Conservation (phyloP, 2,113 vertebrate species). For the Gavialis gangeticus region DNA sequence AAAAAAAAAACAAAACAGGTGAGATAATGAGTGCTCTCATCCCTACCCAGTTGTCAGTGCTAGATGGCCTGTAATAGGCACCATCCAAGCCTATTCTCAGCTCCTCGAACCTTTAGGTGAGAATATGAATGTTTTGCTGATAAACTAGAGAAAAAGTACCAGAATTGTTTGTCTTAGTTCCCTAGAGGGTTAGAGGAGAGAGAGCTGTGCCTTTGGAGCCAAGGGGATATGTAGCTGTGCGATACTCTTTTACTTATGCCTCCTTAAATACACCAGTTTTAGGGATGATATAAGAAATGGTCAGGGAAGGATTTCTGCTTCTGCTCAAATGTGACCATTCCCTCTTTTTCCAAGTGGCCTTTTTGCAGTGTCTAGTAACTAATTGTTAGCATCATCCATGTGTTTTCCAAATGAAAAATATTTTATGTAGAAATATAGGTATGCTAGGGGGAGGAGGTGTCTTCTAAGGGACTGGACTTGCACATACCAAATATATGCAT, state of each 20-base stretch:
- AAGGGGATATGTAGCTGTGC: not conserved
- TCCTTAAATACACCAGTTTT: not conserved
- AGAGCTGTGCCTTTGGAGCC: not conserved
- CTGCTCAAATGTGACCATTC: not conserved
- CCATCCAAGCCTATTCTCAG: too few species aligned
- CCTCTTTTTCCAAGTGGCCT: slow-evolving; percentile 14
- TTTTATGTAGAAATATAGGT: not conserved
- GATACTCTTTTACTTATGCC: not conserved
- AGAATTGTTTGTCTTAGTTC: not conserved
- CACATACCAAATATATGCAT: not conserved
- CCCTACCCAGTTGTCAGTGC: too few species aligned
- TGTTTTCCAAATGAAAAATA: not conserved
- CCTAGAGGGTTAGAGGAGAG: not conserved
- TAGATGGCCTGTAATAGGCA: too few species aligned
- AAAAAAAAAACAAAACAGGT: too few species aligned
- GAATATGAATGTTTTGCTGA: not conserved
- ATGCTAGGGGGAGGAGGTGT: not conserved
- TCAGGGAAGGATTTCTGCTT: slow-evolving; percentile 1
- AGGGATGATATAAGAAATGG: not conserved
- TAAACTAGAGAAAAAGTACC: not conserved
- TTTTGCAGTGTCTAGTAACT: not conserved
- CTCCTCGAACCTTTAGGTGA: not conserved
- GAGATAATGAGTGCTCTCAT: too few species aligned
- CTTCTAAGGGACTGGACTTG: not conserved
- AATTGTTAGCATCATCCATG: not conserved